These are phyloP conservation scores for Lordiphosa mommai DNA, from an alignment of 1,140 invertebrate genomes.

Conservation along the genomic window DNA sequence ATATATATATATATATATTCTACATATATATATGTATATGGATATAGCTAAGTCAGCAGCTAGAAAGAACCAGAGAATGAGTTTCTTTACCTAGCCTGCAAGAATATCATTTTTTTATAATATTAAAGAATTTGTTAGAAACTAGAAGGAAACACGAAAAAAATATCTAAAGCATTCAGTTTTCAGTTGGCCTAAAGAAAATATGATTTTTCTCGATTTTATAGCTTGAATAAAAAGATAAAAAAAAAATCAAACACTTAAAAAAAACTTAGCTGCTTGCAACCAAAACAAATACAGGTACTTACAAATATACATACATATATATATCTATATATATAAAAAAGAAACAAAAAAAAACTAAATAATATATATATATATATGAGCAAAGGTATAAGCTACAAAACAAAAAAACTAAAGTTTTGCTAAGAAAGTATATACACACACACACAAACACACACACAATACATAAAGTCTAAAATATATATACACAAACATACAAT, in stretches of 20 bases:
- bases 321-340: constrained; percentile 39
- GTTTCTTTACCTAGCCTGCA: constrained; percentile 47
- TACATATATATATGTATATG: constrained; percentile 22
- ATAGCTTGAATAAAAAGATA: constrained; percentile 46
- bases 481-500: constrained; percentile 35
- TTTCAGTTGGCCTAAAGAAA: constrained; percentile 40
- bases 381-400: constrained; percentile 46
- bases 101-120: constrained; percentile 70
- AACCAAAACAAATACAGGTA: constrained; percentile 76
- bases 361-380: constrained; percentile 41
- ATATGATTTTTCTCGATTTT: constrained; percentile 44
- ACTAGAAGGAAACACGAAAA: constrained; percentile 30
- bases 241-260: constrained; percentile 54
- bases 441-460: constrained; percentile 12
- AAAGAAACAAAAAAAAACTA: constrained; percentile 23
- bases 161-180: constrained; percentile 35
- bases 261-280: constrained; percentile 65
- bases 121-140: constrained; percentile 66
- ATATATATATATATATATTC: constrained; percentile 24
- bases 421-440: constrained; percentile 57
- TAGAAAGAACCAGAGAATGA: constrained; percentile 44
- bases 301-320: constrained; percentile 68
- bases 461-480: constrained; percentile 14
- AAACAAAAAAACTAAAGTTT: constrained; percentile 32
- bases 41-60: constrained; percentile 28